Evolutionary conservation across 2,113 vertebrate genomes (phyloP).

Genomic region (Progne subis): DNA sequence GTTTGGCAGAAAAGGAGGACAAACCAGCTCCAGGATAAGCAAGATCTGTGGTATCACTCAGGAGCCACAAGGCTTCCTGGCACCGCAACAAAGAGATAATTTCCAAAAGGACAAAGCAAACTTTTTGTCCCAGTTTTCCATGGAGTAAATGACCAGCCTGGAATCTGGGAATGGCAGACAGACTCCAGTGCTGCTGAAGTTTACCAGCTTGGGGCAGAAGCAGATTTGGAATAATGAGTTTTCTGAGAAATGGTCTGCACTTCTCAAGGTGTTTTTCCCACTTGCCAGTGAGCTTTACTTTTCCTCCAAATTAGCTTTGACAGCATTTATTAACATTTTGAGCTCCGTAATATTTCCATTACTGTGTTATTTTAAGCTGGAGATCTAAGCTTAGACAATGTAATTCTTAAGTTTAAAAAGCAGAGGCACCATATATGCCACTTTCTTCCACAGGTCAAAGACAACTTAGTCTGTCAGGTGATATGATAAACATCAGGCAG

Average conservation of each 20-base stretch:
- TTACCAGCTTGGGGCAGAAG: not conserved
- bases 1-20: not conserved
- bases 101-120: not conserved
- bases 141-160: not conserved
- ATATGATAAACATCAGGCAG: not conserved
- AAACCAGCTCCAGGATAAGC: not conserved
- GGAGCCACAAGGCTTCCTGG: not conserved
- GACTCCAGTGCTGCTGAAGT: not conserved
- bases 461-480: not conserved
- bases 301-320: not conserved
- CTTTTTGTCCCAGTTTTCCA: not conserved
- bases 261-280: not conserved
- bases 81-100: not conserved
- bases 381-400: not conserved
- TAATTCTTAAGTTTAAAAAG: not conserved
- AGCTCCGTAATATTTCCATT: not conserved
- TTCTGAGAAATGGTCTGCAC: not conserved
- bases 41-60: not conserved
- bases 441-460: not conserved
- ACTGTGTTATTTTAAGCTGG: not conserved
- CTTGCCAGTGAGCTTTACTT: not conserved
- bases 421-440: fast-evolving
- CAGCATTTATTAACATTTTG: not conserved
- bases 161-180: not conserved
- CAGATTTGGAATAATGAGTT: not conserved